phyloP scores from a whole-genome alignment of 1,140 invertebrate genomes.

The Neoseiulus cucumeris region DNA sequence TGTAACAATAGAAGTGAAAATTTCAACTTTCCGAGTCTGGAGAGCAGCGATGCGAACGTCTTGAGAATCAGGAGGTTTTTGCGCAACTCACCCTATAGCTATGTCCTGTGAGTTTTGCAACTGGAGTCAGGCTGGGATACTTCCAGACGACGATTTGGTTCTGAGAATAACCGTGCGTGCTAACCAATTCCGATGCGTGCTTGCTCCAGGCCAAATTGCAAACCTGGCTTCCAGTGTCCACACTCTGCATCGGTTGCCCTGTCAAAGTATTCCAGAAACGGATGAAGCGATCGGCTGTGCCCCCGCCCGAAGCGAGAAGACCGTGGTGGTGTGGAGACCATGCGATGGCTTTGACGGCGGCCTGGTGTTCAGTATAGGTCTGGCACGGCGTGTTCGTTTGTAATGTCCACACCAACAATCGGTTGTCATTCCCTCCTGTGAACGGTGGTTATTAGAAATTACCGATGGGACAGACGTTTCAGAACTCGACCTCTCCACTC shows the following conservation, averaged over 20 bases:
- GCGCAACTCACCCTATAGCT: slow-evolving; percentile 75
- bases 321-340: slow-evolving; percentile 99
- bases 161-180: slow-evolving; percentile 97
- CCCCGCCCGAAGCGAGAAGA: slow-evolving; percentile 84
- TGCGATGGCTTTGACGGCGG: slow-evolving; percentile 96
- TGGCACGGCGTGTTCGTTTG: slow-evolving; percentile 71
- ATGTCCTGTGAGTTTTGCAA: slow-evolving; percentile 94
- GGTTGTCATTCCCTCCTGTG: slow-evolving; percentile 88
- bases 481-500: no score
- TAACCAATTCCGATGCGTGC: slow-evolving; percentile 90
- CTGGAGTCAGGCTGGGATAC: slow-evolving; percentile 87
- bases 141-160: slow-evolving; percentile 99
- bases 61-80: no score
- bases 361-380: slow-evolving; percentile 90
- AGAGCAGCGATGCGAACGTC: neutral
- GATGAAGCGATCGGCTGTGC: slow-evolving; percentile 92
- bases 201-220: slow-evolving; percentile 99
- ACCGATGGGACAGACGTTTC: no score
- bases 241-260: slow-evolving; percentile 94
- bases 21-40: neutral
- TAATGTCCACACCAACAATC: slow-evolving; percentile 91
- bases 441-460: no score
- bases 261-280: slow-evolving; percentile 99
- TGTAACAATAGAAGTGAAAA: neutral
- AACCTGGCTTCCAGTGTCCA: slow-evolving; percentile 94